phyloP scores from a whole-genome alignment of 1,140 invertebrate species.

The Bombus pyrosoma region DNA sequence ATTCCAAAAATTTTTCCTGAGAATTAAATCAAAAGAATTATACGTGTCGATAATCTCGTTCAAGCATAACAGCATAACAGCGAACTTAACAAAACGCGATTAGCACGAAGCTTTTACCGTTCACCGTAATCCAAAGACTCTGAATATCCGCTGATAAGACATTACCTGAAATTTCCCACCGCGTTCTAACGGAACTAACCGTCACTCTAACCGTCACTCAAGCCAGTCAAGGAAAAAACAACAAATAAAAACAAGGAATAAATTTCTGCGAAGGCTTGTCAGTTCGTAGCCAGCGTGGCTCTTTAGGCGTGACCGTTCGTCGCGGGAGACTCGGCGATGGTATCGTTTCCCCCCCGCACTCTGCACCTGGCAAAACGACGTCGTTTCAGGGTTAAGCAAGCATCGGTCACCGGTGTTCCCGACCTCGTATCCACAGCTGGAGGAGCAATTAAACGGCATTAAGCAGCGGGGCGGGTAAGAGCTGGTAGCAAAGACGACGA shows the following conservation, averaged over 20 bases:
- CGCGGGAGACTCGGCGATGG: conserved; percentile 44
- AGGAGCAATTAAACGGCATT: conserved; percentile 64
- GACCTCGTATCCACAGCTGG: conserved; percentile 60
- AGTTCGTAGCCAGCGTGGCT: background rate
- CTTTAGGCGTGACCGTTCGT: conserved; percentile 12
- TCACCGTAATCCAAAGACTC: background rate
- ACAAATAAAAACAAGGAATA: background rate
- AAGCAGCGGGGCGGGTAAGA: conserved; percentile 36
- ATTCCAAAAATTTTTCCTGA: no score
- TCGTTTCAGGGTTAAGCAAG: conserved; percentile 64
- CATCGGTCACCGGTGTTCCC: conserved; percentile 57
- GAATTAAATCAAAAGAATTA: no score
- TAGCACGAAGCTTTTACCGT: background rate
- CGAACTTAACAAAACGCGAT: background rate
- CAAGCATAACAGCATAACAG: background rate
- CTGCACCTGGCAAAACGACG: conserved; percentile 62
- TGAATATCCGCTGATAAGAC: background rate
- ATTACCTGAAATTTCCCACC: background rate
- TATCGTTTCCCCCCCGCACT: conserved; percentile 41
- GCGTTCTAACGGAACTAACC: background rate
- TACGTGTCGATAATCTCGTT: background rate
- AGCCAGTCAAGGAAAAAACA: background rate
- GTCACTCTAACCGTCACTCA: background rate
- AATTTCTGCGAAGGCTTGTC: background rate
- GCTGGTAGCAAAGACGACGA: background rate